Percentiles rank a stretch among this genome's conserved stretches.
Conservation (phyloP, 2,113 vertebrate species). For the Elgaria multicarinata region DNA sequence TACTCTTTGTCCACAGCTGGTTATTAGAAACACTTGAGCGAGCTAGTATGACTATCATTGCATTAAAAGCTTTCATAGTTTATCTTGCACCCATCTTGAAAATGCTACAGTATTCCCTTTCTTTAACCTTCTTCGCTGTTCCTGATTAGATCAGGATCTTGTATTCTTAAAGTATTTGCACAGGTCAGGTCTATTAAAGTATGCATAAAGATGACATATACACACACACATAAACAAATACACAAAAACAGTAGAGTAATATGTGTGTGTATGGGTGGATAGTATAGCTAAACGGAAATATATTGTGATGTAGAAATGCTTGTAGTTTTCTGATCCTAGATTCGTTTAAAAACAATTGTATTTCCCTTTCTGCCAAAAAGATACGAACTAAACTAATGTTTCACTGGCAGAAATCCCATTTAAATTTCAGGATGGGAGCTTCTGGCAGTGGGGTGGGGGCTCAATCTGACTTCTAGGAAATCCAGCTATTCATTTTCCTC, state of each 20-base stretch:
- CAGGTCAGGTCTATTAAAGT: background rate
- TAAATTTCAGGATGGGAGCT: background rate
- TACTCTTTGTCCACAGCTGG: background rate
- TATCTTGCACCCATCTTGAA: background rate
- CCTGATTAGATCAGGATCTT: background rate
- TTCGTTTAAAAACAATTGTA: background rate
- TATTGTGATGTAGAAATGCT: background rate
- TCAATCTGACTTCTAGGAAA: background rate
- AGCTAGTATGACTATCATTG: background rate
- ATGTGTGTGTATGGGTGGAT: background rate
- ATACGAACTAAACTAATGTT: background rate
- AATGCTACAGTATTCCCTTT: background rate
- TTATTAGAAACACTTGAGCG: background rate
- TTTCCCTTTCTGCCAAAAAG: background rate
- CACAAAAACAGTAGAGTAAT: background rate
- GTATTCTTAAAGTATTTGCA: no score
- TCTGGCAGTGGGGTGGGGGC: no score
- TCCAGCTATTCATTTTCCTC: background rate
- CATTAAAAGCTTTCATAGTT: background rate
- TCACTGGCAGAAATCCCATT: background rate
- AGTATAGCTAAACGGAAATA: rapidly evolving
- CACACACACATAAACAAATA: background rate
- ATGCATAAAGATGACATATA: background rate
- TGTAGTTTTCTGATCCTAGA: background rate
- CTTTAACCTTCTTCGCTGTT: background rate